Evolutionary conservation across 2,888 invertebrate species (phyloP).

Genomic region (Notodonta dromedarius): DNA sequence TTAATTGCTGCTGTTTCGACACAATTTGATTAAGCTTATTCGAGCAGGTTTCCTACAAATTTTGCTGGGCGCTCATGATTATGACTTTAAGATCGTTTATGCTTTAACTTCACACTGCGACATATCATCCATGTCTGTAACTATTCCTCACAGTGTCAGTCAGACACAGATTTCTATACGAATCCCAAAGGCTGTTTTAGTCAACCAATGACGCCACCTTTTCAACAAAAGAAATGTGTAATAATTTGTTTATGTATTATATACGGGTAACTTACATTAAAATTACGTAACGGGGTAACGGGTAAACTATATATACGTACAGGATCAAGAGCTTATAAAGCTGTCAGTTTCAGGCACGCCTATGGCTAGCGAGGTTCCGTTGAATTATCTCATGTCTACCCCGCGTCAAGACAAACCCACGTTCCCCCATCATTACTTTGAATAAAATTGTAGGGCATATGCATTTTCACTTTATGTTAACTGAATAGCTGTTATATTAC

Average conservation of each 20-base stretch:
- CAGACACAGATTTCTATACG: no score
- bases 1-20: constrained; percentile 6
- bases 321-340: not conserved
- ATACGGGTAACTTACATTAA: no score
- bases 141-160: no score
- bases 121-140: no score
- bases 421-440: not conserved
- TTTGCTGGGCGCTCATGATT: no score
- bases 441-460: not conserved
- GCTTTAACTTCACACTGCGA: no score
- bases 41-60: no score
- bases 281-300: constrained; percentile 3
- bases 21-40: not conserved
- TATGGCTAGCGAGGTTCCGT: not conserved
- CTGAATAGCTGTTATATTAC: no score
- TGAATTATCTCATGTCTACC: not conserved
- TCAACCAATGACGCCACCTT: no score
- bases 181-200: no score
- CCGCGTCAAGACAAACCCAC: not conserved
- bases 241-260: not conserved
- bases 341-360: constrained; percentile 1
- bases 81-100: no score
- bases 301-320: constrained; percentile 15
- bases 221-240: no score
- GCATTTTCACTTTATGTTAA: not conserved